Evolutionary conservation across 2,113 vertebrate genomes (phyloP).

Genomic region (Hippopotamus amphibius): DNA sequence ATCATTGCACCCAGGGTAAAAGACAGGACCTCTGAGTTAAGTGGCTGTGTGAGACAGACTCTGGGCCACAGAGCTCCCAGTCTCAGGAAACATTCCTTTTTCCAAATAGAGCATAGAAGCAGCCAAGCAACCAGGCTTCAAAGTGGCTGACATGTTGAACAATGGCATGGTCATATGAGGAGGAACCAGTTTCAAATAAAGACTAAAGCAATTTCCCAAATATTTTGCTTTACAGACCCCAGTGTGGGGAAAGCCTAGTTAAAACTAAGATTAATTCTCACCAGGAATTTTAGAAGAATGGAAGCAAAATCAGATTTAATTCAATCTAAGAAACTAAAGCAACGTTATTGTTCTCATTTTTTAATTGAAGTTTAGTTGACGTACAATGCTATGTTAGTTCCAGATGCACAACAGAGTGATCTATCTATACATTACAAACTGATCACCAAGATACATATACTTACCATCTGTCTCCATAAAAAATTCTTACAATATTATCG

Average conservation of each 20-base stretch:
- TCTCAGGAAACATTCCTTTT: neutral
- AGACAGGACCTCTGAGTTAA: neutral
- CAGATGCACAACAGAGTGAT: neutral
- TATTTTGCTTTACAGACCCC: neutral
- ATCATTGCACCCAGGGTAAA: neutral
- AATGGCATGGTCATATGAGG: neutral
- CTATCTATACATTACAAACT: neutral
- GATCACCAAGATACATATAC: neutral
- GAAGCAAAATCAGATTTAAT: neutral
- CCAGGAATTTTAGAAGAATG: neutral
- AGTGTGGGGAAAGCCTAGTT: neutral
- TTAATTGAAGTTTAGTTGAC: neutral
- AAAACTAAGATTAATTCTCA: neutral
- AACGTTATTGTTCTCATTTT: neutral
- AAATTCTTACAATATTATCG: neutral
- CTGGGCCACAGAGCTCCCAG: neutral
- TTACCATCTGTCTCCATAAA: neutral
- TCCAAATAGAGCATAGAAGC: neutral
- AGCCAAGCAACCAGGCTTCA: neutral
- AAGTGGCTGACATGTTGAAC: neutral
- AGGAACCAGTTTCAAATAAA: neutral
- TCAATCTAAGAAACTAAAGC: neutral
- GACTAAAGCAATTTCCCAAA: neutral
- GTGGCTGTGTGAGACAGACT: neutral
- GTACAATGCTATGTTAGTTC: neutral